Evolutionary conservation across 2,888 invertebrate species (phyloP).

Genomic region (Agrochola circellaris): DNA sequence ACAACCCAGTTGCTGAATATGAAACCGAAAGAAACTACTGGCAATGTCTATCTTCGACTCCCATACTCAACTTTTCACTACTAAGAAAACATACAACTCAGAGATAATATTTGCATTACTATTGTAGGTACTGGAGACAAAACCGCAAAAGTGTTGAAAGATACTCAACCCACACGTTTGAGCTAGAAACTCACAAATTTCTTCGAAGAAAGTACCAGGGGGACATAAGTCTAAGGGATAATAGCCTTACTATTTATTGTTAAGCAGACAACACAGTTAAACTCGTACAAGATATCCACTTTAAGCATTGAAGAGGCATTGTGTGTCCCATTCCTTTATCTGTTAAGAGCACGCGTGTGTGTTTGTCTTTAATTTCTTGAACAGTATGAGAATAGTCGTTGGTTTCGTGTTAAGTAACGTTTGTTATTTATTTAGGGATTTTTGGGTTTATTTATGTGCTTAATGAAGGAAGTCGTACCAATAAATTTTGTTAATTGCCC

Average conservation of each 20-base stretch:
- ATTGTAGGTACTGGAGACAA: not conserved
- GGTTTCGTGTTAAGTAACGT: conserved; percentile 2
- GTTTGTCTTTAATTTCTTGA: conserved; percentile 51
- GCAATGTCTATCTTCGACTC: not conserved
- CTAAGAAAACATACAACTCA: not conserved
- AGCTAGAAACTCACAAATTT: not conserved
- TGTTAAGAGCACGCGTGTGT: conserved; percentile 25
- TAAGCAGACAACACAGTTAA: conserved; percentile 16
- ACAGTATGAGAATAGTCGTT: conserved; percentile 2
- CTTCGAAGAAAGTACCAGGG: not conserved
- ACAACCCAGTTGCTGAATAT: not conserved
- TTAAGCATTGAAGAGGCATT: conserved; percentile 50
- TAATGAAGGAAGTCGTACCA: not conserved
- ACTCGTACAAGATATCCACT: conserved; percentile 44
- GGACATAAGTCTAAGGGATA: conserved; percentile 7
- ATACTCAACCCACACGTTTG: not conserved
- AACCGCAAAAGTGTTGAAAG: not conserved
- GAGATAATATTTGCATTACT: not conserved
- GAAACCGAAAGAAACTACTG: not conserved
- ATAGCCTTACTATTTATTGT: conserved; percentile 22
- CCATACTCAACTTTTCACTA: not conserved
- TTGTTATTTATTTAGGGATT: conserved; percentile 14
- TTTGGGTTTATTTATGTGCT: conserved; percentile 12
- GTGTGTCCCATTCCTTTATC: conserved; percentile 45
- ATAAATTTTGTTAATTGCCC: not conserved